phyloP scores from a whole-genome alignment of 2,888 invertebrate species.

The Leistus spinibarbis region DNA sequence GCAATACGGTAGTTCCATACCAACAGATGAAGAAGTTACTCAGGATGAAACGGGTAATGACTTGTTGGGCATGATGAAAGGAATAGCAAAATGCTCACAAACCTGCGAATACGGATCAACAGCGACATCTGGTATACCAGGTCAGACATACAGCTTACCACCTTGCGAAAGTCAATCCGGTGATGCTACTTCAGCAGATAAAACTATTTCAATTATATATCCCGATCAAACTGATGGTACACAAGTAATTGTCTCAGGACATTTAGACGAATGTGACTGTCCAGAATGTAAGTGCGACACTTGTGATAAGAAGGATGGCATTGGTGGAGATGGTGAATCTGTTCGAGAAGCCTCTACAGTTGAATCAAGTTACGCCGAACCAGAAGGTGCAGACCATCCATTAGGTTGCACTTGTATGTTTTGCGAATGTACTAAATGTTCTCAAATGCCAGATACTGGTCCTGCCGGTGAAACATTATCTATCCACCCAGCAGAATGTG shows the following conservation, averaged over 20 bases:
- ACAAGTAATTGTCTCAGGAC: slow-evolving; percentile 14
- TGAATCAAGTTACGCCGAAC: not conserved
- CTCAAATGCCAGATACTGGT: not conserved
- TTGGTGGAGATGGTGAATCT: not conserved
- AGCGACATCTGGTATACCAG: not conserved
- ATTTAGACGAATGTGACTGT: slow-evolving; percentile 16
- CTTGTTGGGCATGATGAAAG: not conserved
- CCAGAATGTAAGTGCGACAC: slow-evolving; percentile 19
- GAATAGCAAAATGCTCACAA: not conserved
- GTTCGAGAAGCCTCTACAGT: not conserved
- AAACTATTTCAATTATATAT: slow-evolving; percentile 24
- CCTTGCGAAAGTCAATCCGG: not conserved
- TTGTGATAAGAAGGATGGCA: slow-evolving; percentile 12
- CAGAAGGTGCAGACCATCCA: not conserved
- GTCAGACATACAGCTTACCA: not conserved
- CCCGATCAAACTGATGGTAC: slow-evolving; percentile 17
- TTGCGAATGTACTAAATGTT: not conserved
- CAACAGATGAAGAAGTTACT: not conserved
- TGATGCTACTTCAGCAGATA: slow-evolving; percentile 27
- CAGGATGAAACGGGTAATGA: not conserved
- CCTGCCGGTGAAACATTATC: not conserved
- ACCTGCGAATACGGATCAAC: not conserved
- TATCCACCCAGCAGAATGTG: slow-evolving; percentile 21
- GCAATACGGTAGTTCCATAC: not conserved
- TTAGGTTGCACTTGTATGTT: not conserved